Conservation (phyloP, 2,888 invertebrate genomes). For the Pyrgus malvae region DNA sequence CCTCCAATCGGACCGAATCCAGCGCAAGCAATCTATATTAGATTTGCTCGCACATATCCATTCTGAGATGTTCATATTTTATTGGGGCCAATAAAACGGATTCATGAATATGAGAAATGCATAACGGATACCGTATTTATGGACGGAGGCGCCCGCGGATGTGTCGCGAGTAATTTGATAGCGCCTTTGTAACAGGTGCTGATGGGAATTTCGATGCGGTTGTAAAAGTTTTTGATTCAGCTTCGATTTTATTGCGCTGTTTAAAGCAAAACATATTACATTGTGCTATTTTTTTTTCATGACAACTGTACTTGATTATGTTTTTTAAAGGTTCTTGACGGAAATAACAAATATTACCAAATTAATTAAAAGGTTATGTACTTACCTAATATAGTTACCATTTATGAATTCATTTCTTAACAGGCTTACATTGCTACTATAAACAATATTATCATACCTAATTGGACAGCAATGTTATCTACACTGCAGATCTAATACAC, state of each 20-base stretch:
- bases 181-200: slow-evolving; percentile 81
- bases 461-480: background rate
- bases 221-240: slow-evolving; percentile 53
- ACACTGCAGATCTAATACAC: slow-evolving; percentile 11
- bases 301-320: background rate
- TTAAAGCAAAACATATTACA: slow-evolving; percentile 21
- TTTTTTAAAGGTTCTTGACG: background rate
- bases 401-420: no score
- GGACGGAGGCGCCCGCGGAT: slow-evolving; percentile 73
- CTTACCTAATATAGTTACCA: no score
- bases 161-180: slow-evolving; percentile 80
- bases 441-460: no score
- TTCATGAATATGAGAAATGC: slow-evolving; percentile 83
- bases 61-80: slow-evolving; percentile 83
- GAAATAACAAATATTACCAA: no score
- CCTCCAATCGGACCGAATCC: slow-evolving; percentile 69
- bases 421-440: no score
- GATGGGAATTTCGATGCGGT: slow-evolving; percentile 77
- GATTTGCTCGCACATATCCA: slow-evolving; percentile 81
- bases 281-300: no score
- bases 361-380: no score
- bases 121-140: slow-evolving; percentile 82
- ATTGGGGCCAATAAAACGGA: slow-evolving; percentile 83
- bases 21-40: slow-evolving; percentile 81
- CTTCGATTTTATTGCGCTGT: slow-evolving; percentile 51